Conservation (phyloP, 2,888 invertebrate species). For the Macaria liturata region DNA sequence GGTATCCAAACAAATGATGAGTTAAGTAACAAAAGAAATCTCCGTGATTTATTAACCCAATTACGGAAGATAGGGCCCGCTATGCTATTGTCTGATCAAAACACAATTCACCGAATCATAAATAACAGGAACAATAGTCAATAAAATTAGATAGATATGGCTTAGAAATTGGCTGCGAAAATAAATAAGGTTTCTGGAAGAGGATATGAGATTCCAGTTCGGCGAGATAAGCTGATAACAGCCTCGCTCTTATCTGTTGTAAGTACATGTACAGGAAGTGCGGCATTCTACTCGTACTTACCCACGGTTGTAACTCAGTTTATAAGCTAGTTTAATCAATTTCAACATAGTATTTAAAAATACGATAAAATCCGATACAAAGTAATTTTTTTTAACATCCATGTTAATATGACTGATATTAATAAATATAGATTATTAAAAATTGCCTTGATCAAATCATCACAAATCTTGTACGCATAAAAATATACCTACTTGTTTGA, state of each 20-base stretch:
- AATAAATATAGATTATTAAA: too few relatives aligned
- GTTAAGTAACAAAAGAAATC: slow-evolving; percentile 61
- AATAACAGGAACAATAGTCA: slow-evolving; percentile 77
- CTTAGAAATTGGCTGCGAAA: slow-evolving; percentile 61
- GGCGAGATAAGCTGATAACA: slow-evolving; percentile 52
- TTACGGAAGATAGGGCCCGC: slow-evolving; percentile 64
- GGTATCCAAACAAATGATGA: slow-evolving; percentile 32
- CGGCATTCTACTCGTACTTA: too few relatives aligned
- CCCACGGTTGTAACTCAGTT: too few relatives aligned
- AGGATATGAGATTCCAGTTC: slow-evolving; percentile 54
- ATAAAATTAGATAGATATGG: slow-evolving; percentile 73
- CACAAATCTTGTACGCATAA: too few relatives aligned
- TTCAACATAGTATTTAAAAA: too few relatives aligned
- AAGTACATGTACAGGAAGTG: slow-evolving; percentile 1
- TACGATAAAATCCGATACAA: too few relatives aligned
- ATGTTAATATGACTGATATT: too few relatives aligned
- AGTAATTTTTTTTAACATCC: too few relatives aligned
- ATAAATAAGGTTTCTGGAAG: slow-evolving; percentile 58
- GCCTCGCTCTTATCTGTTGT: slow-evolving; percentile 41
- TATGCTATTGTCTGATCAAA: slow-evolving; percentile 71
- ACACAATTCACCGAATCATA: slow-evolving; percentile 74
- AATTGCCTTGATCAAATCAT: too few relatives aligned
- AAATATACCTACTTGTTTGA: too few relatives aligned
- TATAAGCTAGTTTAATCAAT: too few relatives aligned
- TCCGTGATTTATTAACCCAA: slow-evolving; percentile 74